phyloP scores from a whole-genome alignment of 2,113 vertebrate species.

The Nyctibius bracteatus region DNA sequence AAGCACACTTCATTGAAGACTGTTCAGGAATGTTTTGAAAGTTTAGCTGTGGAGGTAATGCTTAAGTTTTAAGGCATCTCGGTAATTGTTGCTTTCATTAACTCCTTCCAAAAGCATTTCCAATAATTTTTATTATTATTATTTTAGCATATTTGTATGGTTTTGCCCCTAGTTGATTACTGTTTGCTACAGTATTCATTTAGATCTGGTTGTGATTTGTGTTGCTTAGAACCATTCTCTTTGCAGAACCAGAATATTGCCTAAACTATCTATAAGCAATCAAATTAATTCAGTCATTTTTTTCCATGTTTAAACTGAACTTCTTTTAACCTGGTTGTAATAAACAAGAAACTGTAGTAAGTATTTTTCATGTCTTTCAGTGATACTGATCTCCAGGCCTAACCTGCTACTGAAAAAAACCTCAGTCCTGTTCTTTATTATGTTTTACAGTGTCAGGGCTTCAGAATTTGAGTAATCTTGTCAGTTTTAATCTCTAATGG shows the following conservation, averaged over 20 bases:
- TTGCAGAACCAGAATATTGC: background rate
- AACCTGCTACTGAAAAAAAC: background rate
- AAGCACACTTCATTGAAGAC: background rate
- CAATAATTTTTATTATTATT: background rate
- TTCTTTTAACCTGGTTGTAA: background rate
- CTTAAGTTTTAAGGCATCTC: background rate
- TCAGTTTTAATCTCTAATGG: background rate
- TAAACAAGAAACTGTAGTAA: background rate
- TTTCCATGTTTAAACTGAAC: accelerated
- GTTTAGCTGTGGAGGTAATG: background rate
- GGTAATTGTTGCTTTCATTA: background rate
- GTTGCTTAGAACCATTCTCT: background rate
- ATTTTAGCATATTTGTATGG: background rate
- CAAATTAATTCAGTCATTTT: background rate
- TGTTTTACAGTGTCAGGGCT: background rate
- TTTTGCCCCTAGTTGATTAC: background rate
- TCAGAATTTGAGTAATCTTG: background rate
- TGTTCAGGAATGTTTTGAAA: background rate
- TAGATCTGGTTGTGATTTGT: background rate
- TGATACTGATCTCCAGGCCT: background rate
- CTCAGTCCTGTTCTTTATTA: background rate
- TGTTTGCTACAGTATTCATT: background rate
- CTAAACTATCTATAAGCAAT: background rate
- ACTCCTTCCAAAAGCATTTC: background rate
- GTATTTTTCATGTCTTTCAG: background rate